A percentile compares a stretch with the other conserved stretches of the same genome.
These are phyloP conservation scores for Eospalax fontanierii DNA, from an alignment of 2,797 vertebrate genomes.

Conservation along the genomic window DNA sequence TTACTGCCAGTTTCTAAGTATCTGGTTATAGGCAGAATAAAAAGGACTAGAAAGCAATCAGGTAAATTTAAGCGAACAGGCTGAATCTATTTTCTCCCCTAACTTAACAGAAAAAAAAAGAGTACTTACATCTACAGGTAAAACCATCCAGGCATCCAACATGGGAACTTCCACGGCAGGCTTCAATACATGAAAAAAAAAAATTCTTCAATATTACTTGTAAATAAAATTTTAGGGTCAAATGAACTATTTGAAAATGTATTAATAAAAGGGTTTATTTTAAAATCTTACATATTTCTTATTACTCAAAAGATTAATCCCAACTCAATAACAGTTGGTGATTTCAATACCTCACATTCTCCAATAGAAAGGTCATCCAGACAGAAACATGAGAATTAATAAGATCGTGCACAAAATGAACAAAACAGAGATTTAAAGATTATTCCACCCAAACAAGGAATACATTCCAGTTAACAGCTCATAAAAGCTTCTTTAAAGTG, in stretches of 20 bases:
- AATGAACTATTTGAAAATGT: not conserved
- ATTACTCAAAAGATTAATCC: not conserved
- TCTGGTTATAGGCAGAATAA: not conserved
- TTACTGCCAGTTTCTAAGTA: slow-evolving; percentile 8
- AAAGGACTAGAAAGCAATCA: not conserved
- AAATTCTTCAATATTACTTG: not conserved
- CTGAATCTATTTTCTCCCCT: not conserved
- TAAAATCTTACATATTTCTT: not conserved
- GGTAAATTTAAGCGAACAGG: not conserved
- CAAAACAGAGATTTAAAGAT: too few species aligned
- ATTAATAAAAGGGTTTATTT: not conserved
- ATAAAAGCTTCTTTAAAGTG: too few species aligned
- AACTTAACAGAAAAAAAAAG: not conserved
- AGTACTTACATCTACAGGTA: not conserved
- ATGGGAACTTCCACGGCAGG: not conserved
- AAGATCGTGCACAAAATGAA: too few species aligned
- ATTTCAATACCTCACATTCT: too few species aligned
- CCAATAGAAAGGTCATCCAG: too few species aligned
- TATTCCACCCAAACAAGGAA: too few species aligned
- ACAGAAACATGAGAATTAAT: too few species aligned
- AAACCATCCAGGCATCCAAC: not conserved
- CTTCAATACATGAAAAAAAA: not conserved
- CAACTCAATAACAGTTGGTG: too few species aligned
- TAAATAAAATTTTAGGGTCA: not conserved
- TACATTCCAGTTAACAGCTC: too few species aligned